Evolutionary conservation across 2,888 invertebrate genomes (phyloP), one percentile per base, ranked within the genome.

Genomic region (Neoascia interrupta): DNA sequence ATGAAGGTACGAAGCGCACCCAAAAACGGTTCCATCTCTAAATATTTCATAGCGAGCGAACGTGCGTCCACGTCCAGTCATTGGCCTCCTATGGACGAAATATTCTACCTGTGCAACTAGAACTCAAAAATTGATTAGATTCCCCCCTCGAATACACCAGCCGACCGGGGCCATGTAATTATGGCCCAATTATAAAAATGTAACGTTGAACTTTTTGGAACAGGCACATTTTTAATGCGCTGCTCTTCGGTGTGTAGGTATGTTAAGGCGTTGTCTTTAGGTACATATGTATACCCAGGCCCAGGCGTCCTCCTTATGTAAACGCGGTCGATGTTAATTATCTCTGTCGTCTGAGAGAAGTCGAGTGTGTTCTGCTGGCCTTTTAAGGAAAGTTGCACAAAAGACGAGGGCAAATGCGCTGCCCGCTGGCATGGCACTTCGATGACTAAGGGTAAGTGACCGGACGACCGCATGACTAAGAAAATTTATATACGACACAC

Each of bases 161-260:
- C 19, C 37, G 54, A 53, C 34, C 18, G 13, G 45, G 49, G 43
- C 49, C 37, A 66, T 66, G 36, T 58, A 73, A 66, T 73, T 73
- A 66, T 73, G 64, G 56, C 26, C 66, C 73, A 73, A 73, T 73
- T 73, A 73, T 73, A 41, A 73, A 73, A 69, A 54, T 56, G 64
- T 63, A 72, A 56, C 26, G 43, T 58, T 56, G 49, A 66, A 66
- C 41, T 45, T 72, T 45, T 26, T 13, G 10, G 26, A n/a, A n/a
- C n/a, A 26, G 13, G 28, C 16, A 41, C 3, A 23, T 11, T 15
- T 39, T 11, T 4, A 8, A 11, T 8, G 11, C n/a, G n/a, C n/a
- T n/a, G n/a, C 18, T 61, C 51, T 69, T 60, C 39, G 23, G 23
- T 18, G 23, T 47, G 4, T n/a, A n/a, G n/a, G n/a, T n/a, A n/a